Conservation (phyloP, 2,888 invertebrate genomes). For the Myathropa florea region DNA sequence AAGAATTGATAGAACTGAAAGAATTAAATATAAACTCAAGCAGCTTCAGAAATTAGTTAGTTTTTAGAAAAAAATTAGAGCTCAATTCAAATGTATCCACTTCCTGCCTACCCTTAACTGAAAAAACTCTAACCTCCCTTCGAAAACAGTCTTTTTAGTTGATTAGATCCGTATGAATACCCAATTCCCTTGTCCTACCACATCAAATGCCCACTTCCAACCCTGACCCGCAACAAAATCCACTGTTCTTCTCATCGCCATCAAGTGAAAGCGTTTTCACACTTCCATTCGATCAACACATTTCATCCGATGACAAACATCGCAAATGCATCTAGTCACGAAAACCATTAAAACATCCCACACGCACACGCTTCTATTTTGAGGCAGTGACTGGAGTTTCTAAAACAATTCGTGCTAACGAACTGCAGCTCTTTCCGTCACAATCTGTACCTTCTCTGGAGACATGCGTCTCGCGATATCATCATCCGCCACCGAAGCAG, state of each 20-base stretch:
- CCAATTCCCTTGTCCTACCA: too few relatives aligned
- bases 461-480: background rate
- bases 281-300: background rate
- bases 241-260: background rate
- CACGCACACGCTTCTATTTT: background rate
- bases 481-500: background rate
- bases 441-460: background rate
- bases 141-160: too few relatives aligned
- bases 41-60: too few relatives aligned
- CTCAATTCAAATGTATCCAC: too few relatives aligned
- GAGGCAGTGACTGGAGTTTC: too few relatives aligned
- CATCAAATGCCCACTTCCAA: too few relatives aligned
- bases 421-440: conserved; percentile 8
- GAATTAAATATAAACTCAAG: too few relatives aligned
- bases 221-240: background rate
- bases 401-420: background rate
- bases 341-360: background rate
- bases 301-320: background rate
- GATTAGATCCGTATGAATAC: too few relatives aligned
- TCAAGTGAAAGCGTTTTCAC: conserved; percentile 16
- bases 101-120: too few relatives aligned
- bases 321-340: conserved; percentile 9
- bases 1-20: too few relatives aligned
- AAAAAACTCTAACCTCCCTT: too few relatives aligned
- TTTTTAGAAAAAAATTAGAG: too few relatives aligned